Conservation (phyloP, 2,113 vertebrate genomes). For the Melanocharis versteri region DNA sequence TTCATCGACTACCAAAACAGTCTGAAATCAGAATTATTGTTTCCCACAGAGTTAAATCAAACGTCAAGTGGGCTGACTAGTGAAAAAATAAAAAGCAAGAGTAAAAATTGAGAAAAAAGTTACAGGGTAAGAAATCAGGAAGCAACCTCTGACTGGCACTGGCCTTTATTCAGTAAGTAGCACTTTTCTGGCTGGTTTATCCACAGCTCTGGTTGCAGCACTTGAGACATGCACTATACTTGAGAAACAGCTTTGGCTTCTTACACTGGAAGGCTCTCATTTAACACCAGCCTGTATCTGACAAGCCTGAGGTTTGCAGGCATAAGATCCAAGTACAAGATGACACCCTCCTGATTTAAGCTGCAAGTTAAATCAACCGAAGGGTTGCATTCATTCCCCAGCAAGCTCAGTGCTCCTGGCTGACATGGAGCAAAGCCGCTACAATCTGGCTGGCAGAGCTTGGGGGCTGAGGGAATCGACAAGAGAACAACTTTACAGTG, state of each 20-base stretch:
- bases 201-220: not conserved
- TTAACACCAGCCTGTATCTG: not conserved
- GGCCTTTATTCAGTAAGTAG: not conserved
- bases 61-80: not conserved
- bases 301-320: not conserved
- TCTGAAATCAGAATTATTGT: not conserved
- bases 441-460: fast-evolving
- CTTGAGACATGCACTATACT: not conserved
- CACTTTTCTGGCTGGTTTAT: not conserved
- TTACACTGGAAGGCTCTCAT: not conserved
- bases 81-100: not conserved
- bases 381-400: fast-evolving
- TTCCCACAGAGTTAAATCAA: not conserved
- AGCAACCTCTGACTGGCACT: not conserved
- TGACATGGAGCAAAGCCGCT: fast-evolving
- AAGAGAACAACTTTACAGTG: not conserved
- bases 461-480: not conserved
- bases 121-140: not conserved
- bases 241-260: not conserved
- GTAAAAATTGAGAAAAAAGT: not conserved
- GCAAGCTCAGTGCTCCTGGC: not conserved
- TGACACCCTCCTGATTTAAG: not conserved
- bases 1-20: not conserved
- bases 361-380: not conserved
- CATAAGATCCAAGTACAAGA: not conserved